A percentile compares a stretch with the other conserved stretches of the same genome.
Conservation (phyloP, 2,797 vertebrate genomes). For the Lacerta agilis region DNA sequence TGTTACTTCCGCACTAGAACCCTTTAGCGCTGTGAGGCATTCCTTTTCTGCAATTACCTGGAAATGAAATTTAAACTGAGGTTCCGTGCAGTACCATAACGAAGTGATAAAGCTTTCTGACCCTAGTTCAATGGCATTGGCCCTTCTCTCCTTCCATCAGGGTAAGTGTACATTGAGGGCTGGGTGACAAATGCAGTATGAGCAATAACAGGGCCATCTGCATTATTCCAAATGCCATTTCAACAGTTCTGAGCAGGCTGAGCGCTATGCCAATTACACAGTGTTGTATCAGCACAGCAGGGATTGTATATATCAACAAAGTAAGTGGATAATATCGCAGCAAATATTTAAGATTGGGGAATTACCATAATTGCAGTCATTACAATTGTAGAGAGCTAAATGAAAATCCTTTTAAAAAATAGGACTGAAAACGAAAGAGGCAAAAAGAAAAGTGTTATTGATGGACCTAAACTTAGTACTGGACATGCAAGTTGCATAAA, state of each 20-base stretch:
- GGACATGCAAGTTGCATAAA: neutral
- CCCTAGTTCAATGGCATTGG: neutral
- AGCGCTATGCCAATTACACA: too few species aligned
- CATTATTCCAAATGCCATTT: neutral
- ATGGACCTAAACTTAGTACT: too few species aligned
- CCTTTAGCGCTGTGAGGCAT: neutral
- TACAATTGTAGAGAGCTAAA: neutral
- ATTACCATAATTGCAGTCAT: neutral
- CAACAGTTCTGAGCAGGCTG: too few species aligned
- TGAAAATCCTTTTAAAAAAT: neutral
- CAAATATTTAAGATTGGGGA: neutral
- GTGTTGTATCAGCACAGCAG: neutral
- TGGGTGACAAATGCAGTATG: neutral
- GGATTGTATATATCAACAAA: neutral
- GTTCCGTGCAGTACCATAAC: too few species aligned
- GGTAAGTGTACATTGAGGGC: neutral
- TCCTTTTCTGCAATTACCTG: neutral
- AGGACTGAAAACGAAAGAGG: neutral
- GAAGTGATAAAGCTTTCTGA: neutral
- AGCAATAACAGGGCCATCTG: neutral
- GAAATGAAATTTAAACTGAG: neutral
- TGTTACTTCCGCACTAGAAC: neutral
- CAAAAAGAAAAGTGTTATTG: neutral
- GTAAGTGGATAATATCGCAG: neutral
- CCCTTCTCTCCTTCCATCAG: neutral